phyloP scores from a whole-genome alignment of 2,888 invertebrate species.

The Lydus trimaculatus region DNA sequence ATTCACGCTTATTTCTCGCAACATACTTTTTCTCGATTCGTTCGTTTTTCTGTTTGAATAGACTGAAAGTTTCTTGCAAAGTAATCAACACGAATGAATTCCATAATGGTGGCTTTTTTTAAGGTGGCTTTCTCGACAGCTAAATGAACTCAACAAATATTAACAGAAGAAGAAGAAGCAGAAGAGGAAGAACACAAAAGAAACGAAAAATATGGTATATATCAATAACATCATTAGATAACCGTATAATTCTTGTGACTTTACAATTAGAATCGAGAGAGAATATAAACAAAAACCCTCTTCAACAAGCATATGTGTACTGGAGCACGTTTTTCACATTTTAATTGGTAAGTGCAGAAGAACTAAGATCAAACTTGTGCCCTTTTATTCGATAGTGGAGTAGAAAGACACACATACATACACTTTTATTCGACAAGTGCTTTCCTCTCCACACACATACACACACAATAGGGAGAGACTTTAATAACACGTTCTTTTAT shows the following conservation, averaged over 20 bases:
- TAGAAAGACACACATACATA: not conserved
- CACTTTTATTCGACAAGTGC: constrained; percentile 7
- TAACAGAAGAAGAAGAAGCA: not conserved
- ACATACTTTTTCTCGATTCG: not conserved
- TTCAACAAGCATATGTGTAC: constrained; percentile 45
- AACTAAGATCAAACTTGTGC: constrained; percentile 12
- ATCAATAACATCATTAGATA: not conserved
- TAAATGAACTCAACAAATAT: not conserved
- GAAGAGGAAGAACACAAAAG: too few species aligned
- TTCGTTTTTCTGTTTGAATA: not conserved
- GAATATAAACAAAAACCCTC: constrained; percentile 35
- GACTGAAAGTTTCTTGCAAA: not conserved
- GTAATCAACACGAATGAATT: constrained; percentile 3
- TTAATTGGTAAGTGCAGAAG: constrained; percentile 47
- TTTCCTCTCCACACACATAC: constrained; percentile 15
- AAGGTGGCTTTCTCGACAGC: not conserved
- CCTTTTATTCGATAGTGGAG: not conserved
- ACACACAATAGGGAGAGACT: constrained; percentile 19
- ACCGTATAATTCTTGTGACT: constrained; percentile 40
- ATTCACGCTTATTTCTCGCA: not conserved
- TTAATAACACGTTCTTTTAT: constrained; percentile 29
- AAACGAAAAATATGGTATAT: not conserved
- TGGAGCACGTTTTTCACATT: constrained; percentile 49
- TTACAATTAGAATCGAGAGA: constrained; percentile 42
- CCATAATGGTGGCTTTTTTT: not conserved